Conservation (phyloP, 2,797 vertebrate genomes). For the Phalloptychus januarius region DNA sequence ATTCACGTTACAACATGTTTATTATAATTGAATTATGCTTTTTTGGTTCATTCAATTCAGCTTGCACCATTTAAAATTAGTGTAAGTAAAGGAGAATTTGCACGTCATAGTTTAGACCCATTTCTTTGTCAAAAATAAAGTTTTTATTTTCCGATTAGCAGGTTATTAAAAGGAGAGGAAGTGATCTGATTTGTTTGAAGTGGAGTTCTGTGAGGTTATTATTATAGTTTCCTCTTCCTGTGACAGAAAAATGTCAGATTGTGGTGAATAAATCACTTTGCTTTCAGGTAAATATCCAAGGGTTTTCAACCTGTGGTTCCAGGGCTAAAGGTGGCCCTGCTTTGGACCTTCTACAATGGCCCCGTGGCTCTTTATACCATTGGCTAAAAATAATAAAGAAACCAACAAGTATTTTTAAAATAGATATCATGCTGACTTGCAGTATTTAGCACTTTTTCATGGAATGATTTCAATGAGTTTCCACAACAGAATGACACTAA, state of each 20-base stretch:
- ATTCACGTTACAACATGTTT: background rate
- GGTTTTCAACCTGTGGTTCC: background rate
- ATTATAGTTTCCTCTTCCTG: background rate
- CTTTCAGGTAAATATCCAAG: background rate
- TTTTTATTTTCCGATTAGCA: background rate
- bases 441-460: background rate
- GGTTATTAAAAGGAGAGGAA: background rate
- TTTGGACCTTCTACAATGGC: background rate
- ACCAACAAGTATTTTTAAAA: background rate
- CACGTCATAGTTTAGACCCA: background rate
- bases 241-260: background rate
- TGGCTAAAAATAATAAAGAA: background rate
- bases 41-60: background rate
- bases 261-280: background rate
- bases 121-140: background rate
- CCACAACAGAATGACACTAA: background rate
- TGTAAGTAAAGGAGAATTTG: background rate
- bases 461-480: background rate
- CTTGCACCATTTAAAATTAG: background rate
- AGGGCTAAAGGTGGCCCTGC: too few relatives aligned
- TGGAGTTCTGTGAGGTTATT: background rate
- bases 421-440: background rate
- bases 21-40: background rate
- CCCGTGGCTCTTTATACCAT: background rate
- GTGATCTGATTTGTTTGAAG: background rate